A percentile compares a stretch with the other conserved stretches of the same genome.
Evolutionary conservation across 2,797 vertebrate genomes (phyloP).

Genomic region (Sebastes steindachneri): DNA sequence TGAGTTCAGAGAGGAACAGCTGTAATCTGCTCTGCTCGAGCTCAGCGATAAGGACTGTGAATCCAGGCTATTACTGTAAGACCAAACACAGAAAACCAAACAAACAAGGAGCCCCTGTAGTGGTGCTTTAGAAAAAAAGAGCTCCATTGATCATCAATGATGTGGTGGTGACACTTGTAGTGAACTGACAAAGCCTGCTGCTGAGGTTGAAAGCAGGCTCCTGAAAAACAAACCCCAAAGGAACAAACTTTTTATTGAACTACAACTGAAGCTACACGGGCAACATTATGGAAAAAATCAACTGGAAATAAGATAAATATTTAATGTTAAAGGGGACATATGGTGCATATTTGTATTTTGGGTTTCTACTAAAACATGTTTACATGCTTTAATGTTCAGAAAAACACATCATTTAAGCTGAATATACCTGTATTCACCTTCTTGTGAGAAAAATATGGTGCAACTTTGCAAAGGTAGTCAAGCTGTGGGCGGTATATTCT

Average conservation of each 20-base stretch:
- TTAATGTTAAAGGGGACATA: background rate
- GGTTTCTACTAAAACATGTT: too few species aligned
- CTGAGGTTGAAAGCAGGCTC: background rate
- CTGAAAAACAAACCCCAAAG: background rate
- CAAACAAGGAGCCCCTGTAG: conserved; percentile 31
- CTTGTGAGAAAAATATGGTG: too few species aligned
- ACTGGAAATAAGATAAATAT: background rate
- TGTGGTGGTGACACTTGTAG: background rate
- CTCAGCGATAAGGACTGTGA: conserved; percentile 38
- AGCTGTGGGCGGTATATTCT: too few species aligned
- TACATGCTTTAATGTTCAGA: too few species aligned
- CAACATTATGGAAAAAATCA: background rate
- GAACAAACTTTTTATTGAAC: background rate
- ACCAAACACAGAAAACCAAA: conserved; percentile 37
- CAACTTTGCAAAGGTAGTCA: too few species aligned
- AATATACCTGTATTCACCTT: too few species aligned
- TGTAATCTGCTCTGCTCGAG: conserved; percentile 8
- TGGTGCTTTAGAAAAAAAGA: conserved; percentile 26
- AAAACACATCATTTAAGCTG: too few species aligned
- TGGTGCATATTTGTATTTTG: too few species aligned
- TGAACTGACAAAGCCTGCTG: background rate
- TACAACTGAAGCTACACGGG: background rate
- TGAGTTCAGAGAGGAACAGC: background rate
- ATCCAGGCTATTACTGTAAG: conserved; percentile 47
- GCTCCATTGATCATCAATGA: conserved; percentile 32